Conservation (phyloP, 2,797 vertebrate species). For the Prunella strophiata region DNA sequence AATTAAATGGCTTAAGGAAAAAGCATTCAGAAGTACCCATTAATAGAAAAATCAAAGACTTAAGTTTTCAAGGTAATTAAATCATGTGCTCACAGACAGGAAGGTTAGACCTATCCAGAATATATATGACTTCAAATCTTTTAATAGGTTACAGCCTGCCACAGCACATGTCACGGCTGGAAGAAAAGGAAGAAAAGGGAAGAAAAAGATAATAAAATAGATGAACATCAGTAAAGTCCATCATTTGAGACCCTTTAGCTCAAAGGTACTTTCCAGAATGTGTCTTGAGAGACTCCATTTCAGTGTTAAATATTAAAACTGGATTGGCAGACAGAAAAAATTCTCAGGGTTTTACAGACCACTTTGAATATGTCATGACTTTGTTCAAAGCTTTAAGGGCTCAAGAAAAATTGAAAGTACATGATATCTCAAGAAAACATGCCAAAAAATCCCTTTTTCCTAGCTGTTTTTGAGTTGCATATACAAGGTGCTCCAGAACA, state of each 20-base stretch:
- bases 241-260: neutral
- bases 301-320: neutral
- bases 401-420: neutral
- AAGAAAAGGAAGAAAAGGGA: neutral
- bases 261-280: neutral
- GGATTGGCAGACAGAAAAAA: neutral
- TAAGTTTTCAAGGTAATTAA: neutral
- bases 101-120: neutral
- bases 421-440: neutral
- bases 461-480: neutral
- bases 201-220: neutral
- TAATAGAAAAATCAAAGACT: neutral
- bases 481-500: neutral
- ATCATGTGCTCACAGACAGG: neutral
- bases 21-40: neutral
- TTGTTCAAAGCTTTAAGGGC: neutral
- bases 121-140: neutral
- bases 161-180: accelerated
- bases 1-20: neutral
- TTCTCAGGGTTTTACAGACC: neutral
- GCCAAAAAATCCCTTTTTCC: neutral
- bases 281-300: neutral
- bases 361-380: neutral
- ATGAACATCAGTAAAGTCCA: neutral
- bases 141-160: neutral